These are phyloP conservation scores for Siniperca chuatsi DNA, from an alignment of 2,113 vertebrate genomes.

Conservation along the genomic window DNA sequence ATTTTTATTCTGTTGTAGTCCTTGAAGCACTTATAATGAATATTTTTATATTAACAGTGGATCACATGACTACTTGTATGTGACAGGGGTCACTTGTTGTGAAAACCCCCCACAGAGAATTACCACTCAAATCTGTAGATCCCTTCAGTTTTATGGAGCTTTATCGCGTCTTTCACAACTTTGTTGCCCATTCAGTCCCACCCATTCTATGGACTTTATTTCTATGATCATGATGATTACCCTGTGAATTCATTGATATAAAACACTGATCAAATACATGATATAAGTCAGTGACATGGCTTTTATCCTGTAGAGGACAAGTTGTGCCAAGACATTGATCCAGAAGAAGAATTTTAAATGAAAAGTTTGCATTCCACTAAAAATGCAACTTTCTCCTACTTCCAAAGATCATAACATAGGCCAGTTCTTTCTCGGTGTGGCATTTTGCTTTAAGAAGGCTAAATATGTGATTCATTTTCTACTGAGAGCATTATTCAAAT, in stretches of 20 bases:
- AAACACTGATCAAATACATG: not conserved
- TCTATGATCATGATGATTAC: not conserved
- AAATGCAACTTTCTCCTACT: constrained; percentile 6
- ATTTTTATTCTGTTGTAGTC: not conserved
- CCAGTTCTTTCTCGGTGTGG: constrained; percentile 17
- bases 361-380: constrained; percentile 2
- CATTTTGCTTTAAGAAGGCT: constrained; percentile 49
- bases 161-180: not conserved
- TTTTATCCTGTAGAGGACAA: not conserved
- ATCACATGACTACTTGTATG: not conserved
- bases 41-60: not conserved
- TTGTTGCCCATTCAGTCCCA: not conserved
- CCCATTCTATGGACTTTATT: not conserved
- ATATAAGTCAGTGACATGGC: not conserved
- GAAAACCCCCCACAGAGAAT: not conserved
- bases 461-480: constrained; percentile 66
- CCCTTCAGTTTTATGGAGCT: not conserved
- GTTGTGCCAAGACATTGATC: not conserved
- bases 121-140: not conserved
- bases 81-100: not conserved
- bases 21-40: not conserved
- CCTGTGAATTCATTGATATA: not conserved
- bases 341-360: not conserved
- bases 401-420: constrained; percentile 19
- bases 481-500: constrained; percentile 66